Percentiles rank a stretch among this genome's conserved stretches.
phyloP scores from a whole-genome alignment of 2,113 vertebrate species.

The Saimiri boliviensis region DNA sequence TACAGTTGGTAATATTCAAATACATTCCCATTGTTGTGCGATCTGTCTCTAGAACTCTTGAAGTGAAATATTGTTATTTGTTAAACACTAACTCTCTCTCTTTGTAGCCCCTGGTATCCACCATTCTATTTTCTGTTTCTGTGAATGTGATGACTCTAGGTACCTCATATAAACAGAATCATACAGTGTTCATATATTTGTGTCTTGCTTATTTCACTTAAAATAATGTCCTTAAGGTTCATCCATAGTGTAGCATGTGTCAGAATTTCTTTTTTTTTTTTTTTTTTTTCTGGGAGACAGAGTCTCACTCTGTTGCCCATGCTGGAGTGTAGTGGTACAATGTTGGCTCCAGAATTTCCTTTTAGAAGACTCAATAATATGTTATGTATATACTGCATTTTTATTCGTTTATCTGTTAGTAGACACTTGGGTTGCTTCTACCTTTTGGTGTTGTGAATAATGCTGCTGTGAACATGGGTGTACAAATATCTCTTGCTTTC shows the following conservation, averaged over 20 bases:
- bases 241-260: neutral
- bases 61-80: neutral
- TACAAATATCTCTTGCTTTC: neutral
- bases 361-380: slow-evolving; percentile 9
- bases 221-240: neutral
- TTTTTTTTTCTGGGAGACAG: no score
- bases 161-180: neutral
- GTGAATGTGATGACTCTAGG: neutral
- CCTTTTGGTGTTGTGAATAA: neutral
- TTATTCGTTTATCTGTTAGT: neutral
- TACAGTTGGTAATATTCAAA: neutral
- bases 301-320: no score
- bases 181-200: neutral
- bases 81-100: neutral
- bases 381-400: neutral
- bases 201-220: neutral
- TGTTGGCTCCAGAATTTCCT: neutral
- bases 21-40: neutral
- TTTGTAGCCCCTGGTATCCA: neutral
- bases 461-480: neutral
- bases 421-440: neutral
- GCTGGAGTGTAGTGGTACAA: no score
- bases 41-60: neutral
- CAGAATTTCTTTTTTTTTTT: neutral
- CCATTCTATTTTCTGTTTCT: neutral